Evolutionary conservation across 2,888 invertebrate species (phyloP), one percentile per base, ranked within the genome.

Genomic region (Girardia tigrina): DNA sequence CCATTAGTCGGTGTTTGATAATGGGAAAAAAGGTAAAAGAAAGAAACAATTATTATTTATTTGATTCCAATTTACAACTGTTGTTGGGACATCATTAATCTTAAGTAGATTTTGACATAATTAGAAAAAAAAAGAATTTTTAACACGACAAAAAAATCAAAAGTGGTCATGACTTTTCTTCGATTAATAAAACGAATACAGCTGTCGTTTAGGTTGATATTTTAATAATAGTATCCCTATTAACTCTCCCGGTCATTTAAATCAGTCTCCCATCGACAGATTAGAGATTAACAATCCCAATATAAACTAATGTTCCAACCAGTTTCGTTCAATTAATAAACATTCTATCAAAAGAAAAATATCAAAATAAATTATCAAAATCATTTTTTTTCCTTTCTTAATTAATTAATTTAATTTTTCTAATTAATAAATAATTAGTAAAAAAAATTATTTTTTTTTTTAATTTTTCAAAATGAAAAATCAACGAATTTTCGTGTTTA

Each of bases 241-340:
- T 56, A 56, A 56, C 56, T n/a, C 56, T 56, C 56, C 4, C 56
- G 56, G 56, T 56, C 56, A 56, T 56, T n/a, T 56, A 56, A 56
- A 56, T 56, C 56, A 56, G 20, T 56, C 56, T 20, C 20, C 56
- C 4, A 23, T 56, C 56, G 56, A 56, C 56, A 56, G 56, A 56
- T 56, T 56, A 56, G 56, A 56, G 56, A 56, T 56, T 56, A 56
- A 6, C n/a, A 12, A 4, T 6, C 56, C n/a, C 20, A 56, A 56
- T 56, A 56, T 56, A 56, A 56, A 56, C 56, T 56, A 56, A 56
- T 56, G 56, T 56, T 23, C 56, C n/a, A 56, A 56, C 56, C 56
- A 56, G 23, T 56, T 56, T 56, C n/a, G n/a, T 36, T 36, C 36
- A 36, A 36, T 16, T 12, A 16, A 8, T 16, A 12, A 16, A 16